Evolutionary conservation across 2,797 vertebrate species (phyloP), one percentile per base, ranked within the genome.

Genomic region (Syngnathus rostellatus): DNA sequence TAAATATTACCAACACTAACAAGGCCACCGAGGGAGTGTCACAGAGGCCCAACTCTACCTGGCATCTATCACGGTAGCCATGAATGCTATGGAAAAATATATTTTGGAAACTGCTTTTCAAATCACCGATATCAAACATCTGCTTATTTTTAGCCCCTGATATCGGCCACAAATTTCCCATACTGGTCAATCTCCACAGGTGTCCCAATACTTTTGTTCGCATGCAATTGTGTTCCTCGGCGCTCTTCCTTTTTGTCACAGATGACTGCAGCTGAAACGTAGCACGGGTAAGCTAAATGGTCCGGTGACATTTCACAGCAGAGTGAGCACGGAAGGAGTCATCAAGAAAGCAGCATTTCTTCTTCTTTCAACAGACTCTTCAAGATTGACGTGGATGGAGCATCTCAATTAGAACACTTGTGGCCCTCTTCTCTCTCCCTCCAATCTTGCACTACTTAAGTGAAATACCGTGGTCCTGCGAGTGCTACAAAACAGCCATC

Each of bases 261-360:
- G 37, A 19, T 19, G 37, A 37, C 55, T 57, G 55, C 37, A 31
- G 55, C 57, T 39, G 17, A 5, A 59, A 8, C 16, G 57, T 43
- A 45, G 60, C 11, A 40, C 14, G 9, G 9, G 1, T 1, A 54
- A 76, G 80, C 80, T 82, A 89, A 91, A 90, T 90, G 87, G 88
- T 81, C 83, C 80, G 76, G 79, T 76, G 84, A 85, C 85, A 88
- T 78, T 83, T 84, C 85, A 85, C 78, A 86, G 84, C 81, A 73
- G 77, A 67, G 76, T 55, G 73, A 85, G 82, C 84, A 88, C 73
- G 80, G 69, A 79, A 86, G 84, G 11, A 46, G n/a, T 45, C 21
- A 46, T 46, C n/a, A 63, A n/a, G 45, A 50, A 37, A 19, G 17
- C 14, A 6, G 37, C 16, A 63, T 50, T 63, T 63, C 9, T 31